Evolutionary conservation across 2,888 invertebrate genomes (phyloP).

Genomic region (Amiota communis): DNA sequence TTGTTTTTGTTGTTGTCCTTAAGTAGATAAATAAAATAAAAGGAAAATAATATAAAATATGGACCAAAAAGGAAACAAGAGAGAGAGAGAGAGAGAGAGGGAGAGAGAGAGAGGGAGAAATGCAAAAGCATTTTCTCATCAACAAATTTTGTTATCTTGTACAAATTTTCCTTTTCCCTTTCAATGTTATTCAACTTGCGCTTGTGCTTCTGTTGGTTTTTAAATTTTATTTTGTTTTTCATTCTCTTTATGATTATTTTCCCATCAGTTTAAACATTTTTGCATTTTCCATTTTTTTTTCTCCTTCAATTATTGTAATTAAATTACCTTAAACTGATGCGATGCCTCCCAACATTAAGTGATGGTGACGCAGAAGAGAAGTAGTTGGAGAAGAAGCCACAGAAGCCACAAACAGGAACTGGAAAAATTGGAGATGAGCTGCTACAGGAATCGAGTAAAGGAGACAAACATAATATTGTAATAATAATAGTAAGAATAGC

Average conservation of each 20-base stretch:
- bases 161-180: background rate
- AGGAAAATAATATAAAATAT: background rate
- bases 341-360: background rate
- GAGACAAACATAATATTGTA: no score
- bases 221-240: background rate
- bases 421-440: no score
- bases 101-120: background rate
- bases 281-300: constrained; percentile 2
- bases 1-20: background rate
- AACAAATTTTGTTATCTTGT: background rate
- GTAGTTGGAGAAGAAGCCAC: background rate
- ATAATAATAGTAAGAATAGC: no score
- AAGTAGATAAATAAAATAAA: background rate
- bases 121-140: background rate
- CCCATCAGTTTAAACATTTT: constrained; percentile 3
- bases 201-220: background rate
- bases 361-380: background rate
- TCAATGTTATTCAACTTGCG: background rate
- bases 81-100: background rate
- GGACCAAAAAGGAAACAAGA: background rate
- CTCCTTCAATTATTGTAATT: constrained; percentile 8
- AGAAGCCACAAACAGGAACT: background rate
- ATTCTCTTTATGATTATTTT: constrained; percentile 9
- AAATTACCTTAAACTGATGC: constrained; percentile 1
- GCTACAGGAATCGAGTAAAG: no score